Conservation (phyloP, 92 coral and sea anemone species). For the Micromussa lordhowensis region DNA sequence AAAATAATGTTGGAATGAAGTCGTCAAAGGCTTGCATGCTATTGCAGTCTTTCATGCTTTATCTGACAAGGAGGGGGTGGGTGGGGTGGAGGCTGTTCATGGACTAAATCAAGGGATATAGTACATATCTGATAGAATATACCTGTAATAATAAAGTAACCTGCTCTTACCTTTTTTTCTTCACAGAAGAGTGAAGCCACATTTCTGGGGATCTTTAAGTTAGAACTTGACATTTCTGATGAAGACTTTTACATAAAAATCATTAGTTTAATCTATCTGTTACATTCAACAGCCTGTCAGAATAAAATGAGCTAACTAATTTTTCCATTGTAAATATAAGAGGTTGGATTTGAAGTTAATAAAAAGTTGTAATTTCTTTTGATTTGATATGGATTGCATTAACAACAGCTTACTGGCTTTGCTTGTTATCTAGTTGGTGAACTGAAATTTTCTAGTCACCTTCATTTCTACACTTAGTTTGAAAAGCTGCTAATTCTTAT, state of each 20-base stretch:
- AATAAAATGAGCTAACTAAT: not conserved
- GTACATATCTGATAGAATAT: too few relatives aligned
- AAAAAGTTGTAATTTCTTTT: slow-evolving; percentile 13
- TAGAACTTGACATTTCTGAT: not conserved
- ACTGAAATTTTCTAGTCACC: too few relatives aligned
- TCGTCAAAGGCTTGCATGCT: too few relatives aligned
- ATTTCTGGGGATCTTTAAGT: not conserved
- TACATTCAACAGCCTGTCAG: too few relatives aligned
- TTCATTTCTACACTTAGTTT: too few relatives aligned
- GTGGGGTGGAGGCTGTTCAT: too few relatives aligned
- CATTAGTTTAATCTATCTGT: not conserved
- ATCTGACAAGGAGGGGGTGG: too few relatives aligned
- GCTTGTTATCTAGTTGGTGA: not conserved
- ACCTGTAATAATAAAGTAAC: too few relatives aligned
- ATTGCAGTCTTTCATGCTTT: too few relatives aligned
- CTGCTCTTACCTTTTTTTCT: not conserved
- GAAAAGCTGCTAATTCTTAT: too few relatives aligned
- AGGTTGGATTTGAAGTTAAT: slow-evolving; percentile 22
- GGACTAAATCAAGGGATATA: too few relatives aligned
- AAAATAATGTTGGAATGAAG: too few relatives aligned
- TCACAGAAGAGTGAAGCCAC: not conserved
- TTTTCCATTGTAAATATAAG: slow-evolving; percentile 31
- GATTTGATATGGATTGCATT: not conserved
- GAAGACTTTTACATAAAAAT: not conserved
- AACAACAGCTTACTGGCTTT: not conserved